Conservation (phyloP, 2,113 vertebrate genomes). For the Phrynocephalus versicolor region DNA sequence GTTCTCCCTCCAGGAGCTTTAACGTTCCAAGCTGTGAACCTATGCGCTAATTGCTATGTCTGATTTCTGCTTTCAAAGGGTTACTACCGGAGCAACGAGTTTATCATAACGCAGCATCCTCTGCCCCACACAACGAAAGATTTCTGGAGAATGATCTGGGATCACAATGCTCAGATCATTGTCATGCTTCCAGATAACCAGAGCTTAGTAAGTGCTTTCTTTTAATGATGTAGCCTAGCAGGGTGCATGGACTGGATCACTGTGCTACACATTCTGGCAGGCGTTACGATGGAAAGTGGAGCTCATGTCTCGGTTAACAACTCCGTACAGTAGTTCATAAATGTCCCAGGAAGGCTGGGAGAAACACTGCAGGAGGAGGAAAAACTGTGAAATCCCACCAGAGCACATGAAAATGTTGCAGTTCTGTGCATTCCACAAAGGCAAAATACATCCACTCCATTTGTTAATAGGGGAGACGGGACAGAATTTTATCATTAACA, state of each 20-base stretch:
- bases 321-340: background rate
- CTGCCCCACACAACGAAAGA: conserved; percentile 95
- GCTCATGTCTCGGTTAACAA: background rate
- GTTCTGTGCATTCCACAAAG: background rate
- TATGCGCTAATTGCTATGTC: conserved; percentile 31
- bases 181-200: conserved; percentile 95
- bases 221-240: conserved; percentile 25
- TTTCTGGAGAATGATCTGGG: conserved; percentile 99
- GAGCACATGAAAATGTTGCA: background rate
- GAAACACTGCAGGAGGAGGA: too few species aligned
- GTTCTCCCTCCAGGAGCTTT: conserved; percentile 42
- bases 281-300: background rate
- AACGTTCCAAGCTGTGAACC: conserved; percentile 33
- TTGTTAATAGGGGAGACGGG: background rate
- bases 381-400: background rate
- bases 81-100: conserved; percentile 93
- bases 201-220: conserved; percentile 82
- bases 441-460: background rate
- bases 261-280: fast-evolving
- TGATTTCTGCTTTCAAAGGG: conserved; percentile 78
- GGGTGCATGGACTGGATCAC: background rate
- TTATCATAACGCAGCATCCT: conserved; percentile 96
- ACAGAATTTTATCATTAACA: too few species aligned
- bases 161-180: conserved; percentile 95
- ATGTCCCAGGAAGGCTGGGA: background rate